Base-by-base conservation (phyloP, 2,888 invertebrate species). In the Eilema depressum region DNA sequence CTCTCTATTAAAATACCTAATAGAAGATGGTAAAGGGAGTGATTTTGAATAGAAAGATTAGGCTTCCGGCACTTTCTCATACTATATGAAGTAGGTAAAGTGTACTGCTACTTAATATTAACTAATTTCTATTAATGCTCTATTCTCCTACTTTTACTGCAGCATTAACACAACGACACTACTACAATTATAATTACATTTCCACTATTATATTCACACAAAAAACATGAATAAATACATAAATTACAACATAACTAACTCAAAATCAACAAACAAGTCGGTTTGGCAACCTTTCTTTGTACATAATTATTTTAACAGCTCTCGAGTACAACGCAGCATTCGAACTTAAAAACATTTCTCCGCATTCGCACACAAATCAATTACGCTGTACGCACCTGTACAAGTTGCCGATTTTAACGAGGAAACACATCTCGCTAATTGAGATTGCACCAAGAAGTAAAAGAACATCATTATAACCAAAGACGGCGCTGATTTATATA, bases 371-470 rank as follows among this genome's bases (percentile, higher is more conserved):
- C 71, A 75, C 81, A 79, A 80, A 81, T 74, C 75, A 76, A 75
- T 66, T 65, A 73, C 69, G 88, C 77, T 80, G 88, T 91, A 91
- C 91, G 82, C 76, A 81, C 87, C 85, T 90, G 92, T 91, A 88
- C 87, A 78, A 80, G 81, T 86, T 83, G 85, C 83, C 87, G 86
- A 92, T 92, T 94, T 94, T 95, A 95, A 95, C 94, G 93, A 95
- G 94, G 89, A 91, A 92, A 92, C 90, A 91, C 92, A 92, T 91
- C 89, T 89, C 83, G 90, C 93, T 94, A 95, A 95, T 95, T 94
- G 95, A 93, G 94, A 95, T 94, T 93, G 93, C 94, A 91, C 93
- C 92, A 90, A 86, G 85, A 78, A 82, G 84, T 85, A 93, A 89
- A 70, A 53, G 91, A 91, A 87, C 90, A 89, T 92, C 93, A 91